A percentile compares a stretch with the other conserved stretches of the same genome.
phyloP scores from a whole-genome alignment of 2,888 invertebrate genomes.

The Dascillus cervinus region DNA sequence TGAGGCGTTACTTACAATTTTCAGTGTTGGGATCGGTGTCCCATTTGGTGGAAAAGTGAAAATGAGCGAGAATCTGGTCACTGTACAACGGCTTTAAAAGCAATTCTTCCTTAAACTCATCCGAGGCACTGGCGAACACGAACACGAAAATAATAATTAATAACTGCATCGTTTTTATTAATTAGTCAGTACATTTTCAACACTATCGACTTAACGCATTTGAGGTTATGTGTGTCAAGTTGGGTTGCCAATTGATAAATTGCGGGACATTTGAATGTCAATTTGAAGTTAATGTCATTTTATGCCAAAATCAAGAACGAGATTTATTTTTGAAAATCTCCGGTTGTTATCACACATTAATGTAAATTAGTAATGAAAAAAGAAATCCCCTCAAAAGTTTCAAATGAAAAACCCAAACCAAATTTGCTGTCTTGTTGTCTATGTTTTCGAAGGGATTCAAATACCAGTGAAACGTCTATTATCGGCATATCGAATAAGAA shows the following conservation, averaged over 20 bases:
- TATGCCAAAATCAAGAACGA: conserved; percentile 3
- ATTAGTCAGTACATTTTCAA: too few relatives aligned
- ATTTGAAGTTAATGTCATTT: conserved; percentile 1
- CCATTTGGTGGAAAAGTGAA: conserved; percentile 84
- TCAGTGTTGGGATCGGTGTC: conserved; percentile 48
- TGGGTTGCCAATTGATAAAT: too few relatives aligned
- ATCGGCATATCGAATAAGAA: conserved; percentile 11
- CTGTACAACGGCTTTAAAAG: conserved; percentile 76
- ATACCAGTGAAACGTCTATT: conserved; percentile 6
- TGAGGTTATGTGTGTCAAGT: too few relatives aligned
- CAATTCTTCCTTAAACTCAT: conserved; percentile 73
- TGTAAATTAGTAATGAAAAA: conserved; percentile 5
- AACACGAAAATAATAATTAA: too few relatives aligned
- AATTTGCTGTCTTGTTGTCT: conserved; percentile 9
- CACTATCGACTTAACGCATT: too few relatives aligned
- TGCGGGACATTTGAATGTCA: too few relatives aligned
- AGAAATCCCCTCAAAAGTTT: background rate
- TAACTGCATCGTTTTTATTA: too few relatives aligned
- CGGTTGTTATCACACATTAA: background rate
- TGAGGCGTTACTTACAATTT: conserved; percentile 50
- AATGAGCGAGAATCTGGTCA: conserved; percentile 81
- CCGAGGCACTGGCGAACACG: too few relatives aligned
- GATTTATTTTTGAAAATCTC: conserved; percentile 4
- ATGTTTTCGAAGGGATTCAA: conserved; percentile 8
- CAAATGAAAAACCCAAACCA: conserved; percentile 1